Percentiles rank a stretch among this genome's conserved stretches.
Conservation (phyloP, 2,888 invertebrate species). For the Leptarthrus brevirostris region DNA sequence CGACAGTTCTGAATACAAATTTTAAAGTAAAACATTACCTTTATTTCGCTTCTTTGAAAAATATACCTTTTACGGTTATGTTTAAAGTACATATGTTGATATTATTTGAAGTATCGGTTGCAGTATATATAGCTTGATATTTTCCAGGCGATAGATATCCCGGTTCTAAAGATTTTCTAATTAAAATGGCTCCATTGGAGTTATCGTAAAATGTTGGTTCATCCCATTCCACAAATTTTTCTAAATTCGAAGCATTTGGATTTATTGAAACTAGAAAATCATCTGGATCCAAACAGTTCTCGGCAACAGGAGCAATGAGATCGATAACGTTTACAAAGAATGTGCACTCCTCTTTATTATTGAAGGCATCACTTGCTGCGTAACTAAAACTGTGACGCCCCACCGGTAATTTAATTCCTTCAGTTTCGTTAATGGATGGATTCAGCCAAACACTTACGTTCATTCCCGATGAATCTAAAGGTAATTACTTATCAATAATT, state of each 20-base stretch:
- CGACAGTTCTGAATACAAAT: conserved; percentile 52
- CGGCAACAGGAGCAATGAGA: conserved; percentile 70
- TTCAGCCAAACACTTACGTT: conserved; percentile 71
- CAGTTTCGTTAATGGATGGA: conserved; percentile 68
- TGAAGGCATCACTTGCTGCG: conserved; percentile 72
- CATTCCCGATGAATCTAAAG: conserved; percentile 71
- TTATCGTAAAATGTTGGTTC: conserved; percentile 68
- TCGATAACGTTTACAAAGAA: conserved; percentile 72
- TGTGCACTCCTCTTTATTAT: conserved; percentile 73
- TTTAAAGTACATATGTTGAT: conserved; percentile 71
- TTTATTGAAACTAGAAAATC: conserved; percentile 72
- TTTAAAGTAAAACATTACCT: not conserved
- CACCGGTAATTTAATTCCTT: conserved; percentile 69
- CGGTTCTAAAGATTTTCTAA: conserved; percentile 65
- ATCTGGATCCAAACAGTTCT: conserved; percentile 72
- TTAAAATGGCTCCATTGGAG: conserved; percentile 55
- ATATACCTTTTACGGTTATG: conserved; percentile 72
- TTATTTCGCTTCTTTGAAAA: conserved; percentile 27
- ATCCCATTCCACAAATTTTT: conserved; percentile 66
- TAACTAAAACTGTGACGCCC: conserved; percentile 73
- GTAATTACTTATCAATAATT: no score
- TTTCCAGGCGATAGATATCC: conserved; percentile 70
- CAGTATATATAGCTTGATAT: conserved; percentile 71
- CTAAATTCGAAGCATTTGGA: conserved; percentile 62
- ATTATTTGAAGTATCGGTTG: conserved; percentile 72